Base-by-base conservation (phyloP, 2,888 invertebrate genomes). In the Schrankia costaestrigalis region DNA sequence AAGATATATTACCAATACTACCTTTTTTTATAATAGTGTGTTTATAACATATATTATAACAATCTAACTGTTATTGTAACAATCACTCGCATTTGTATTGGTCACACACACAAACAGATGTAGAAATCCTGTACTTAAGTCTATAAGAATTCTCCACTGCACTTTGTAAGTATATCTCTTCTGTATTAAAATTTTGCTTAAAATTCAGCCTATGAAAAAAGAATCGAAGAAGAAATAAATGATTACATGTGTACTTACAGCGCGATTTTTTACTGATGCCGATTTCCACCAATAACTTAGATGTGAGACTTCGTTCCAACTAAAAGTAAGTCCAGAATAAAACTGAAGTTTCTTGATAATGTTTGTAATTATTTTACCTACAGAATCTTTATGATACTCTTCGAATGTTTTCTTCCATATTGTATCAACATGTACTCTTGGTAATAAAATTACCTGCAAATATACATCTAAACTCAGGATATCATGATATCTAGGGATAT, bases 281-380 rank as follows among this genome's bases (percentile, higher is more conserved):
- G 41, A 59, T 46, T 67, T 73, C 85, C 85, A 86, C 85, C 85
- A 86, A 6, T 63, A 48, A 36, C 83, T 82, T 28, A 86, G 57
- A 56, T 85, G 85, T 3, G 85, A 82, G 7, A 86, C 70, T 48
- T 86, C 85, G 41, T 85, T 78, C 85, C 85, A 86, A 17, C 70
- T 73, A 39, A 85, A 85, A 2, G 83, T 84, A 9, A 84, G 52
- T 31, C 78, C 77, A 5, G 46, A 42, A 42, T 85, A 86, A 38
- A 77, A 85, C 25, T 79, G 75, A n/a, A 86, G 47, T 34, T 86
- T 86, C 41, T 85, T 85, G 1, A 85, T 71, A 1, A 81, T 39
- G 42, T 83, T 84, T 1, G 75, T 69, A 35, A 86, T 42, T 25
- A 85, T 84, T 38, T 63, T 74, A 21, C 56, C 52, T 2, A 75